phyloP scores from a whole-genome alignment of 2,888 invertebrate genomes.

The Actias luna region DNA sequence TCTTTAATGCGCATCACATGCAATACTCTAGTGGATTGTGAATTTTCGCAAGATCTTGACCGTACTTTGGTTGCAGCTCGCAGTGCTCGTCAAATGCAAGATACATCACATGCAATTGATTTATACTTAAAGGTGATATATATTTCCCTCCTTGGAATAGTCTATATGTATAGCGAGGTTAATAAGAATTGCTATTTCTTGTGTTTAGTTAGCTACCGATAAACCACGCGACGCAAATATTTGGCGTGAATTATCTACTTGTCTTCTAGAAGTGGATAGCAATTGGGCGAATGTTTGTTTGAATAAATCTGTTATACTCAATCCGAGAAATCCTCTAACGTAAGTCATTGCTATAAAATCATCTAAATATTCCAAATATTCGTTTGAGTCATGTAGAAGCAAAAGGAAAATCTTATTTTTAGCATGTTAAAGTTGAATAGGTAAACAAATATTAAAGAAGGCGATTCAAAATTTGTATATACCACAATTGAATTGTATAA shows the following conservation, averaged over 20 bases:
- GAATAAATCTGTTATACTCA: constrained; percentile 51
- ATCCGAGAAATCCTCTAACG: constrained; percentile 65
- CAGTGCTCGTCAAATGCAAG: constrained; percentile 66
- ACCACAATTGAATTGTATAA: too few relatives aligned
- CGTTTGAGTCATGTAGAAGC: too few relatives aligned
- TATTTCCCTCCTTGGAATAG: neutral
- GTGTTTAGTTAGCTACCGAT: constrained; percentile 21
- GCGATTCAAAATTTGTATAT: too few relatives aligned
- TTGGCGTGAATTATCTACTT: constrained; percentile 69
- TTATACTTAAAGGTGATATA: constrained; percentile 60
- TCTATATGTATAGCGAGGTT: neutral
- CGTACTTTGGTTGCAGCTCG: constrained; percentile 56
- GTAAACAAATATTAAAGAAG: too few relatives aligned
- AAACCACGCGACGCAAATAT: constrained; percentile 43
- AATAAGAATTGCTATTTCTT: neutral
- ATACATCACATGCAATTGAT: constrained; percentile 55
- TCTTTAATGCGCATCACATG: constrained; percentile 53
- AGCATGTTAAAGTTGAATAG: too few relatives aligned
- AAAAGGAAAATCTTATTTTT: too few relatives aligned
- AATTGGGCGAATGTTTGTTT: constrained; percentile 64
- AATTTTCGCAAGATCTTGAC: constrained; percentile 31
- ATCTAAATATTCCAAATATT: neutral
- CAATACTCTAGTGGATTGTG: constrained; percentile 39
- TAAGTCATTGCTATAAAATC: constrained; percentile 30
- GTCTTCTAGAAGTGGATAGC: constrained; percentile 55